Evolutionary conservation across 2,797 vertebrate species (phyloP).

Genomic region (Notolabrus celidotus): DNA sequence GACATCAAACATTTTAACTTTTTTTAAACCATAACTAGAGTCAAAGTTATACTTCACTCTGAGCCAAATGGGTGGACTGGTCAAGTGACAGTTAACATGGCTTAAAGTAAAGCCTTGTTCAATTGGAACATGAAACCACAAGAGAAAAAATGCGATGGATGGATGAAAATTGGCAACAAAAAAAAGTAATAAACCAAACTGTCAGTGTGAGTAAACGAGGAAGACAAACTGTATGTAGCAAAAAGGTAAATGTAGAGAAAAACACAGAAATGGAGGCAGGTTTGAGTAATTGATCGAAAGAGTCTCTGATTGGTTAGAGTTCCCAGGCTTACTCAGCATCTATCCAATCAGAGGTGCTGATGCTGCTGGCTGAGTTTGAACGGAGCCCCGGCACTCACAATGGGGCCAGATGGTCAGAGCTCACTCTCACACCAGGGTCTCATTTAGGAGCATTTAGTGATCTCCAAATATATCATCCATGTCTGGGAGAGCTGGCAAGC

Average conservation of each 20-base stretch:
- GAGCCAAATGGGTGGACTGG: too few species aligned
- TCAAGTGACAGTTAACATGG: neutral
- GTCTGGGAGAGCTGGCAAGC: constrained; percentile 78
- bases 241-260: constrained; percentile 19
- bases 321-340: constrained; percentile 37
- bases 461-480: constrained; percentile 83
- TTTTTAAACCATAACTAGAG: too few species aligned
- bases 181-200: too few species aligned
- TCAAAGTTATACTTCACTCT: too few species aligned
- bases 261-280: constrained; percentile 5
- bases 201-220: too few species aligned
- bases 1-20: too few species aligned
- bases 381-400: constrained; percentile 71
- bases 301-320: constrained; percentile 61
- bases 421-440: constrained; percentile 82
- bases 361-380: constrained; percentile 72
- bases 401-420: constrained; percentile 84
- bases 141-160: neutral
- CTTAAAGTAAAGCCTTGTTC: neutral
- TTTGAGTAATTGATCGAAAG: constrained; percentile 56
- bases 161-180: too few species aligned
- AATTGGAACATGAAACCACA: neutral
- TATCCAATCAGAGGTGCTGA: constrained; percentile 71
- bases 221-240: neutral
- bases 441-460: constrained; percentile 86